Evolutionary conservation across 2,888 invertebrate genomes (phyloP).

Genomic region (Drosophila rubida): DNA sequence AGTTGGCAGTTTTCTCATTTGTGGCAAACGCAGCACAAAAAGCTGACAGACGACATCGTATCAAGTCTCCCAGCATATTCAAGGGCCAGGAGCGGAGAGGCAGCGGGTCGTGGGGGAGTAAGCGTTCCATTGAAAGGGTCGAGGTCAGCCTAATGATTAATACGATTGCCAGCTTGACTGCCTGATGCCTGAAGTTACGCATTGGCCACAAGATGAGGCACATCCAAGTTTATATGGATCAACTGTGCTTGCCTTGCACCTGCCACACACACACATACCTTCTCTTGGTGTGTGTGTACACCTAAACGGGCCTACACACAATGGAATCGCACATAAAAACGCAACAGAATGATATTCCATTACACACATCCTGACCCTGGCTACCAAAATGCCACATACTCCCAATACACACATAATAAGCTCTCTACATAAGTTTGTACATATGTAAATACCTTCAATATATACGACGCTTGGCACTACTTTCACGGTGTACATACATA

Average conservation of each 20-base stretch:
- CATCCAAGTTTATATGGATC: constrained; percentile 37
- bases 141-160: constrained; percentile 79
- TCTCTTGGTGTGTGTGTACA: constrained; percentile 19
- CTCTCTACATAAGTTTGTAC: constrained; percentile 5
- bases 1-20: constrained; percentile 75
- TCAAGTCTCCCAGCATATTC: constrained; percentile 31
- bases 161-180: constrained; percentile 36
- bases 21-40: constrained; percentile 65
- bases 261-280: constrained; percentile 28
- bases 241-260: constrained; percentile 38
- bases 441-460: constrained; percentile 26
- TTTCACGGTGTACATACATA: constrained; percentile 57
- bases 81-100: background rate
- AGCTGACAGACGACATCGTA: constrained; percentile 60
- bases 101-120: background rate
- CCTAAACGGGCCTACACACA: constrained; percentile 21
- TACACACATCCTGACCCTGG: constrained; percentile 77
- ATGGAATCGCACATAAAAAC: constrained; percentile 27
- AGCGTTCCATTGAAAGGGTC: constrained; percentile 62
- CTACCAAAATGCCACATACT: constrained; percentile 45
- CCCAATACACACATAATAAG: constrained; percentile 29
- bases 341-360: constrained; percentile 55
- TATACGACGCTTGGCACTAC: constrained; percentile 69
- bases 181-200: constrained; percentile 26
- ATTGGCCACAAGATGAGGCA: constrained; percentile 13